Percentiles rank a stretch among this genome's conserved stretches.
Conservation (phyloP, 2,797 vertebrate species). For the Lithobates pipiens region DNA sequence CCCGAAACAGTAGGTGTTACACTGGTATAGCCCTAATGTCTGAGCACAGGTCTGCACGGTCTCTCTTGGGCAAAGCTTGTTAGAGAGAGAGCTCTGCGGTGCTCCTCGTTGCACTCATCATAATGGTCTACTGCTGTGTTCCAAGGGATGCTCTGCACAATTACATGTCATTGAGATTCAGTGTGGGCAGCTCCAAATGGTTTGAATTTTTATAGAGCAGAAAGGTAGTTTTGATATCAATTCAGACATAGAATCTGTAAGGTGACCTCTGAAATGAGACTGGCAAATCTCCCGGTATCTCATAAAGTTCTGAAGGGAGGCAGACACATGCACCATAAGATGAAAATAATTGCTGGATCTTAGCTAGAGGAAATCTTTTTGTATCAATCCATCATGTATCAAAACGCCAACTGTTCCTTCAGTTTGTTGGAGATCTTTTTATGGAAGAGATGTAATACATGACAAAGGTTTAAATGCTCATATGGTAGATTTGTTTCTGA, state of each 20-base stretch:
- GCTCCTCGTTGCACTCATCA: constrained; percentile 38
- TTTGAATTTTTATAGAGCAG: constrained; percentile 63
- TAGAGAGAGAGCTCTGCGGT: constrained; percentile 21
- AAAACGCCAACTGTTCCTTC: constrained; percentile 76
- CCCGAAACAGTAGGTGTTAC: background rate
- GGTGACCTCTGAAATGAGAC: constrained; percentile 61
- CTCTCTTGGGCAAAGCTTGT: constrained; percentile 39
- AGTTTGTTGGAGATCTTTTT: constrained; percentile 66
- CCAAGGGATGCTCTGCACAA: constrained; percentile 48
- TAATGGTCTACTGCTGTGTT: constrained; percentile 50
- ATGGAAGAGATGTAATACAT: constrained; percentile 69
- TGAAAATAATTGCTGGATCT: constrained; percentile 75
- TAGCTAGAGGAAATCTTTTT: constrained; percentile 75
- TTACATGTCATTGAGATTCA: constrained; percentile 63
- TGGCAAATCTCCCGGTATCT: constrained; percentile 57
- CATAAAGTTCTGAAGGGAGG: constrained; percentile 52
- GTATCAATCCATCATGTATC: constrained; percentile 75
- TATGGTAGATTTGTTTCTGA: constrained; percentile 26
- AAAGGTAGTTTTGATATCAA: constrained; percentile 64
- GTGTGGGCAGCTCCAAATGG: constrained; percentile 57
- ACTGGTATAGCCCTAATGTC: background rate
- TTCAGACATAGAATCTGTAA: constrained; percentile 62
- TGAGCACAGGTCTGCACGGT: background rate
- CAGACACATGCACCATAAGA: constrained; percentile 60
- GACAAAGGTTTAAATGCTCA: constrained; percentile 61